Percentiles rank a stretch among this genome's conserved stretches.
phyloP scores from a whole-genome alignment of 1,140 invertebrate genomes.

The Sycophila sp. region DNA sequence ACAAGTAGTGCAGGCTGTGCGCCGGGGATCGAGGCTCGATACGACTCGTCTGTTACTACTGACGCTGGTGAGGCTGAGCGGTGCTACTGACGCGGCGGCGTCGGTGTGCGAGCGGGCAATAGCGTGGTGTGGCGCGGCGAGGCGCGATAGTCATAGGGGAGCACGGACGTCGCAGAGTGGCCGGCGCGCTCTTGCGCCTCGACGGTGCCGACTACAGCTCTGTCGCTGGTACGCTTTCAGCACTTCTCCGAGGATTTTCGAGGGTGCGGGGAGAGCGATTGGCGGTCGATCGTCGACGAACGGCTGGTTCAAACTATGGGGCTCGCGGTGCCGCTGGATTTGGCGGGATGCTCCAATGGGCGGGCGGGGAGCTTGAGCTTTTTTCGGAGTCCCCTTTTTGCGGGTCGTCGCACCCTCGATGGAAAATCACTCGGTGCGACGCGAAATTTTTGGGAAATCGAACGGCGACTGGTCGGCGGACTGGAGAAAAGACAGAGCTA shows the following conservation, averaged over 20 bases:
- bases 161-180: conserved; percentile 47
- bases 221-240: conserved; percentile 25
- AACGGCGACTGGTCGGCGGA: neutral
- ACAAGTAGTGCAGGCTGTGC: neutral
- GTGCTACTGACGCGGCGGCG: neutral
- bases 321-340: neutral
- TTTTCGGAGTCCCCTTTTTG: conserved; percentile 22
- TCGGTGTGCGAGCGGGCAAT: neutral
- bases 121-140: neutral
- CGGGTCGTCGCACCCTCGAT: conserved; percentile 12
- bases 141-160: conserved; percentile 38
- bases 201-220: neutral
- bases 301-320: conserved; percentile 10
- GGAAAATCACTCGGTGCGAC: neutral
- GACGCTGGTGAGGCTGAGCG: neutral
- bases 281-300: too few species aligned
- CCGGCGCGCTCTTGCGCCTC: conserved; percentile 29
- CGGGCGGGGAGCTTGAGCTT: neutral
- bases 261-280: neutral
- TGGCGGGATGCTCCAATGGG: neutral
- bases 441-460: neutral
- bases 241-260: conserved; percentile 5
- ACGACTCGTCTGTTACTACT: neutral
- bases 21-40: too few species aligned
- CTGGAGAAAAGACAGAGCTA: neutral